Base-by-base conservation (phyloP, 30 jellyfish, hydroid and myxozoan species). In the Aurelia aurita region DNA sequence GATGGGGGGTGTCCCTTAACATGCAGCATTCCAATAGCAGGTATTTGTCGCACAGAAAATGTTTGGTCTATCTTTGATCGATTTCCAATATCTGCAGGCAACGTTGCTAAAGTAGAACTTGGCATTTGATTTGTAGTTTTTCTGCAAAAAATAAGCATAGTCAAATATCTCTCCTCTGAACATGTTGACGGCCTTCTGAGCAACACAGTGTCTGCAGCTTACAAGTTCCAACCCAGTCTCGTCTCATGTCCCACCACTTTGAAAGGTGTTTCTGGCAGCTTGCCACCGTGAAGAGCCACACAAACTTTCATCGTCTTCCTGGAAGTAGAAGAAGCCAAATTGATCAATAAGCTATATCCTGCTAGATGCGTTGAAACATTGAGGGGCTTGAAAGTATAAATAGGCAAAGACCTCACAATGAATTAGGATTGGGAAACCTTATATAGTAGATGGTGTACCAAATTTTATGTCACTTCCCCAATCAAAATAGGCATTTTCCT, bases 1-100 rank as follows among this genome's bases (percentile, higher is more conserved):
- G 55, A 39, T 39, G 57, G 49, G 6, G 86, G 45, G 27, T 77
- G 82, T 13, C 88, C 90, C 18, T 72, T 72, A 12, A 54, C 85
- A 72, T 72, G 85, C 74, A 79, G 11, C 69, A 79, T 73, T 3
- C 85, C 74, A 27, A 79, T 32, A 19, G 90, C 90, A 1, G 90
- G 90, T 18, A 20, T 63, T 26, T 55, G 59, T 58, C n/a, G 21
- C 19, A 14, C 19, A n/a, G 28, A 57, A 25, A 77, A n/a, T 16
- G 57, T 66, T 12, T 27, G 5, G 29, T 58, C 77, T 16, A 46
- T 25, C 20, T 58, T 77, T 25, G 47, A 5, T 72, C 63, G 58
- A 79, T 63, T 62, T 62, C 72, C 85, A 79, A n/a, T 55, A 79
- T 74, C 57, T 31, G 72, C 90, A 79, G 27, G 74, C 74, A 20